These are phyloP conservation scores for Chelon labrosus DNA, from an alignment of 2,797 vertebrate species.

Conservation along the genomic window DNA sequence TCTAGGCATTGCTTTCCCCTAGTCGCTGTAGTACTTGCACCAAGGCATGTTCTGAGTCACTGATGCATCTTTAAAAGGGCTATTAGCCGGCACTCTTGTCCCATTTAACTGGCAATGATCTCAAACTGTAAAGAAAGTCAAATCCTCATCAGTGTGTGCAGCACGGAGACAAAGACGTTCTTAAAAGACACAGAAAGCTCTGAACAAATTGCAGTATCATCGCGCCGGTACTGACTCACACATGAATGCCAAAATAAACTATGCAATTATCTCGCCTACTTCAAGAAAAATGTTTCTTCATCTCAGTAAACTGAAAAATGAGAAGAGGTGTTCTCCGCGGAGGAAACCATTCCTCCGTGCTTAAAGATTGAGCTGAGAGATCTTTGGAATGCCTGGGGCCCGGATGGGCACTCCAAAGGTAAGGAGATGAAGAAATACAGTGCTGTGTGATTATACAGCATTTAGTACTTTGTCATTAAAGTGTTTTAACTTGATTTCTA, in stretches of 20 bases:
- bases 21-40: conserved; percentile 39
- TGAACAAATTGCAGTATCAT: conserved; percentile 39
- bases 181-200: conserved; percentile 6
- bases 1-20: conserved; percentile 37
- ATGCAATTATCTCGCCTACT: conserved; percentile 45
- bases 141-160: conserved; percentile 18
- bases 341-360: conserved; percentile 43
- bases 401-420: conserved; percentile 40
- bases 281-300: conserved; percentile 50
- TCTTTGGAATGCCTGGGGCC: conserved; percentile 49
- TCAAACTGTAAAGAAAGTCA: conserved; percentile 36
- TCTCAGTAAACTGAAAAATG: conserved; percentile 47
- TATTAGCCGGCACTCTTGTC: conserved; percentile 26
- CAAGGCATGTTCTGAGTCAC: conserved; percentile 39
- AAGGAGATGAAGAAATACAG: conserved; percentile 40
- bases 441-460: conserved; percentile 47
- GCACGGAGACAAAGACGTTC: conserved; percentile 18
- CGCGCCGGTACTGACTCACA: conserved; percentile 26
- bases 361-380: conserved; percentile 48
- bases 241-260: conserved; percentile 48
- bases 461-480: conserved; percentile 54
- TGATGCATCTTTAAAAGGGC: conserved; percentile 45
- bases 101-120: conserved; percentile 40
- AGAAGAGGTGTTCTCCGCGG: conserved; percentile 35
- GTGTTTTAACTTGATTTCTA: conserved; percentile 43